Conservation (phyloP, 2,113 vertebrate species). For the Proteles cristata region DNA sequence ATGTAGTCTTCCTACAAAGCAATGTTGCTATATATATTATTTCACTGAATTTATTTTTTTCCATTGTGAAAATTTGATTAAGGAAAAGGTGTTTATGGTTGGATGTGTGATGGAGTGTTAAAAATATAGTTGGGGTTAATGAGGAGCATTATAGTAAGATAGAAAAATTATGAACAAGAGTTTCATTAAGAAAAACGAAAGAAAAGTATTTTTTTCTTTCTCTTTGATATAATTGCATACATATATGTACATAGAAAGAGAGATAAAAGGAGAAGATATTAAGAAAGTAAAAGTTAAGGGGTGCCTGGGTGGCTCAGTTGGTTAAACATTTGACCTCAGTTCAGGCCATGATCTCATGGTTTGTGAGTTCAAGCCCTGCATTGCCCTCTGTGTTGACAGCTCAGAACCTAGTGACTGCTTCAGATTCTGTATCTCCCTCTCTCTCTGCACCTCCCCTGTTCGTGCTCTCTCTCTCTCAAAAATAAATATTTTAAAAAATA, state of each 20-base stretch:
- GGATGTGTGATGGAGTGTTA: neutral
- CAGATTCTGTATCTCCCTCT: too few relatives aligned
- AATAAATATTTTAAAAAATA: too few relatives aligned
- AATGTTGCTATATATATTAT: neutral
- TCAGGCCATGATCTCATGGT: too few relatives aligned
- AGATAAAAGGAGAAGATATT: neutral
- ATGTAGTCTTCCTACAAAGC: neutral
- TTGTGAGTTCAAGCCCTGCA: too few relatives aligned
- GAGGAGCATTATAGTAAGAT: neutral
- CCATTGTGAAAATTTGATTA: neutral
- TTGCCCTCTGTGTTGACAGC: too few relatives aligned
- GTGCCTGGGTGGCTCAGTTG: too few relatives aligned
- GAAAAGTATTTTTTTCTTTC: neutral
- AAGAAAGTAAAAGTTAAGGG: neutral
- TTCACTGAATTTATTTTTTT: neutral
- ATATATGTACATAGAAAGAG: neutral
- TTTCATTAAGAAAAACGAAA: neutral
- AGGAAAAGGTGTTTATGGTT: neutral
- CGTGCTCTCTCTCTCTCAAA: too few relatives aligned
- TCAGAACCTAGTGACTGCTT: neutral
- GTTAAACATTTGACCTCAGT: too few relatives aligned
- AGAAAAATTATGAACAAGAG: neutral
- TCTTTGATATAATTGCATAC: neutral
- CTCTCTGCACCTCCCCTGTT: too few relatives aligned
- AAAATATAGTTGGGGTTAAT: neutral